These are phyloP conservation scores for Platorchestia sp. DNA, from an alignment of 1,140 invertebrate genomes.

Conservation along the genomic window DNA sequence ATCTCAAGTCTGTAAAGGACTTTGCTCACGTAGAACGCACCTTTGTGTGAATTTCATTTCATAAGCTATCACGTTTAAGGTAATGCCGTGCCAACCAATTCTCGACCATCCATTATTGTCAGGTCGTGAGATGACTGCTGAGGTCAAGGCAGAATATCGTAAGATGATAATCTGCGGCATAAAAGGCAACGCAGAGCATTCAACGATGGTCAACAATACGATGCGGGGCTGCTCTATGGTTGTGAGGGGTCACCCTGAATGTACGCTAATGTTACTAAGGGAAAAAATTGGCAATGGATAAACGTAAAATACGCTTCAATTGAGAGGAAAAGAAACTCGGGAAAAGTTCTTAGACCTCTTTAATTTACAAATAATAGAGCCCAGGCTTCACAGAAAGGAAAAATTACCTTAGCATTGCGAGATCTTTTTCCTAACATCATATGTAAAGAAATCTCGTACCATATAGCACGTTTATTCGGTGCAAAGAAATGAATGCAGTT, in stretches of 20 bases:
- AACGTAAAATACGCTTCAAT: background rate
- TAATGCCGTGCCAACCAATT: background rate
- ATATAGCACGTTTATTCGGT: background rate
- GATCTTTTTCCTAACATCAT: background rate
- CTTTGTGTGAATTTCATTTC: background rate
- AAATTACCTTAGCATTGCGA: background rate
- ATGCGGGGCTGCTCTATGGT: background rate
- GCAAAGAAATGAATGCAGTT: background rate
- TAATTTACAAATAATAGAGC: background rate
- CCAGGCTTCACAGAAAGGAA: background rate
- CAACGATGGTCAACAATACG: background rate
- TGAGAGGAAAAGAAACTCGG: background rate
- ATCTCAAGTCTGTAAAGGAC: background rate
- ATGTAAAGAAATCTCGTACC: background rate
- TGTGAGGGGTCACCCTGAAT: background rate
- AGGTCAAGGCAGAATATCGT: slow-evolving; percentile 18
- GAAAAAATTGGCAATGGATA: background rate
- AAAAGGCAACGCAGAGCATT: background rate
- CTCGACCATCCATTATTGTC: background rate
- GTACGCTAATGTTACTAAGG: background rate
- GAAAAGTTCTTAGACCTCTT: background rate
- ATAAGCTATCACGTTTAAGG: background rate
- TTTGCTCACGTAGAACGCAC: background rate
- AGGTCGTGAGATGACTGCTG: background rate
- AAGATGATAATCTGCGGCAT: slow-evolving; percentile 1